phyloP scores from a whole-genome alignment of 2,888 invertebrate species.

The Apeira syringaria region DNA sequence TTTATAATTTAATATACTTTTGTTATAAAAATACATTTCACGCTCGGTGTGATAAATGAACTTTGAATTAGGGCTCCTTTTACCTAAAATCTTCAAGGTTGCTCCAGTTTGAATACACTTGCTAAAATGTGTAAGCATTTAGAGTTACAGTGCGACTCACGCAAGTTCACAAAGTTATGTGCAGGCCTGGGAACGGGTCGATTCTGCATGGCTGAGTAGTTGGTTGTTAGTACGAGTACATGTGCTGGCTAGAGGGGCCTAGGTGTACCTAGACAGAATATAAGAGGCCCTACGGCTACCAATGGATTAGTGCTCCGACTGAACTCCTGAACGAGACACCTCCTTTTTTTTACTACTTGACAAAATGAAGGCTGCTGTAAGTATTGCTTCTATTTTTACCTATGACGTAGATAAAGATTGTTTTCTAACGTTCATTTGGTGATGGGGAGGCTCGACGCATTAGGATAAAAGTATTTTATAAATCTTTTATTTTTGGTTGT shows the following conservation, averaged over 20 bases:
- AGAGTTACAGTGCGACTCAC: conserved; percentile 2
- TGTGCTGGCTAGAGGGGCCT: conserved; percentile 24
- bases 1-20: too few relatives aligned
- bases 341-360: conserved; percentile 7
- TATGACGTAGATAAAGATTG: too few relatives aligned
- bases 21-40: too few relatives aligned
- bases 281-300: conserved; percentile 33
- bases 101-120: neutral
- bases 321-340: neutral
- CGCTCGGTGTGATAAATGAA: too few relatives aligned
- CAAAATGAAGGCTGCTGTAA: conserved; percentile 54
- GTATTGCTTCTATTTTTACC: too few relatives aligned
- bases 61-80: too few relatives aligned
- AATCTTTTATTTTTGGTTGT: too few relatives aligned
- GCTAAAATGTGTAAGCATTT: neutral
- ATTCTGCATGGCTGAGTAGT: conserved; percentile 5
- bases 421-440: too few relatives aligned
- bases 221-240: conserved; percentile 8
- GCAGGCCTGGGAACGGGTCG: neutral
- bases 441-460: too few relatives aligned
- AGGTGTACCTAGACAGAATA: conserved; percentile 31
- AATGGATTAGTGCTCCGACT: conserved; percentile 39
- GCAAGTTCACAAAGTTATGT: neutral
- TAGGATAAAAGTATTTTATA: too few relatives aligned
- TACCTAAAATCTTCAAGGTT: too few relatives aligned